Evolutionary conservation across 2,113 vertebrate species (phyloP), one percentile per base, ranked within the genome.

Genomic region (Myanophis thanlyinensis): DNA sequence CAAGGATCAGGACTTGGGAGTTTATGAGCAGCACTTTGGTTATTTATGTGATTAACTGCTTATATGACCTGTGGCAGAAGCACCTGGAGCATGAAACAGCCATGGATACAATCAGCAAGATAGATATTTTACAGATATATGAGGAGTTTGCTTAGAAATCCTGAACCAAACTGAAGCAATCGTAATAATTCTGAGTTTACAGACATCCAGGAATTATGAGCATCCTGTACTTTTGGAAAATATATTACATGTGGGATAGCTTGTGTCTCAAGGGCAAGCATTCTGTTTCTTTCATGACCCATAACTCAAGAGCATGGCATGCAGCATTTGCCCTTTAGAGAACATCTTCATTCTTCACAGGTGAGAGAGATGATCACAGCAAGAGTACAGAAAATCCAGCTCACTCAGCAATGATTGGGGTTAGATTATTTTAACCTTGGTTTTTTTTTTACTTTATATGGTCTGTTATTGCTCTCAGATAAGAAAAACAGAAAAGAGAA

Each of bases 121-220:
- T 44, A 88, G 53, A 94, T 3, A 90, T 95, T 93, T 95, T 90
- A 73, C 44, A 87, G 87, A 90, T 89, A 93, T 0, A 0, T 94
- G 91, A 92, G 44, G 93, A 93, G 20, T 92, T 93, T 94, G 86
- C 84, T 95, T 87, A 94, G 94, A 97, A 96, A 95, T 92, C 90
- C 93, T 93, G 93, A 96, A 92, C 35, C 13, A 86, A 93, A 93
- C 92, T 91, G 44, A 88, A 95, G 87, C 52, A 94, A 49, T 20
- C 53, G 95, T 9, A 93, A 96, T 96, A 97, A 96, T 95, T 97
- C 92, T 91, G 94, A 95, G 92, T 97, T 97, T 97, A 97, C 92
- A 97, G 97, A 96, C 95, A 96, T 93, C 93, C 93, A 95, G 95
- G 96, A 97, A 96, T 95, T 95, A 97, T 95, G 96, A 97, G 62